Conservation (phyloP, 2,888 invertebrate species). For the Liodrosophila aerea region DNA sequence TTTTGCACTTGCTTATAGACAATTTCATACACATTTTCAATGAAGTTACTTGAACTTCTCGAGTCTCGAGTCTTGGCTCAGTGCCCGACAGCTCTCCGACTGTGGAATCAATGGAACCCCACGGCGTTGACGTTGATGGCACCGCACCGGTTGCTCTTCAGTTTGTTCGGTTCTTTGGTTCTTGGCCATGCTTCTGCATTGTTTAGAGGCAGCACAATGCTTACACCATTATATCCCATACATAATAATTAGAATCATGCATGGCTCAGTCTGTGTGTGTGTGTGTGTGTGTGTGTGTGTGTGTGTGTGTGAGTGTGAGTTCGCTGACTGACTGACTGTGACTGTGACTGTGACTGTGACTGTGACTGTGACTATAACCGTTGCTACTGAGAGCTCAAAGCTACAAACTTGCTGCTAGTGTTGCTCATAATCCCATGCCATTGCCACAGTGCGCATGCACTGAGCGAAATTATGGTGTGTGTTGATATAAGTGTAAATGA, state of each 20-base stretch:
- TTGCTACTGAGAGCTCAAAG: constrained; percentile 39
- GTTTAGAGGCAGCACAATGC: constrained; percentile 51
- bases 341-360: constrained; percentile 48
- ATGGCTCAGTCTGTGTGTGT: constrained; percentile 33
- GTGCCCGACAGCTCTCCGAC: constrained; percentile 4
- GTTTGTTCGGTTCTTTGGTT: constrained; percentile 20
- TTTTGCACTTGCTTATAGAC: no score
- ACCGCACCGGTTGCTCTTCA: constrained; percentile 21
- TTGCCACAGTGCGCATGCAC: constrained; percentile 27
- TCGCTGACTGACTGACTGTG: constrained; percentile 65
- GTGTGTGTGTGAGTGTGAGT: constrained; percentile 41
- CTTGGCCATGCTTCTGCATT: constrained; percentile 50
- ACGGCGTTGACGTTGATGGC: constrained; percentile 37
- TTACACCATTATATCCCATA: constrained; percentile 38
- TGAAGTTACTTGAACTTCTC: constrained; percentile 63
- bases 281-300: constrained; percentile 13
- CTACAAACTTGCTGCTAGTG: constrained; percentile 22
- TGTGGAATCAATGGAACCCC: constrained; percentile 52
- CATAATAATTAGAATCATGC: constrained; percentile 75
- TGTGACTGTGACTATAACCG: constrained; percentile 40
- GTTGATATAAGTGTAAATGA: no score
- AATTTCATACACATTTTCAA: constrained; percentile 12
- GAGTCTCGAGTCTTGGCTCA: constrained; percentile 19
- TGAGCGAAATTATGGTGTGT: no score
- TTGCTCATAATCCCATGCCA: constrained; percentile 47